Conservation (phyloP, 2,888 invertebrate species). For the Eupithecia subfuscata region DNA sequence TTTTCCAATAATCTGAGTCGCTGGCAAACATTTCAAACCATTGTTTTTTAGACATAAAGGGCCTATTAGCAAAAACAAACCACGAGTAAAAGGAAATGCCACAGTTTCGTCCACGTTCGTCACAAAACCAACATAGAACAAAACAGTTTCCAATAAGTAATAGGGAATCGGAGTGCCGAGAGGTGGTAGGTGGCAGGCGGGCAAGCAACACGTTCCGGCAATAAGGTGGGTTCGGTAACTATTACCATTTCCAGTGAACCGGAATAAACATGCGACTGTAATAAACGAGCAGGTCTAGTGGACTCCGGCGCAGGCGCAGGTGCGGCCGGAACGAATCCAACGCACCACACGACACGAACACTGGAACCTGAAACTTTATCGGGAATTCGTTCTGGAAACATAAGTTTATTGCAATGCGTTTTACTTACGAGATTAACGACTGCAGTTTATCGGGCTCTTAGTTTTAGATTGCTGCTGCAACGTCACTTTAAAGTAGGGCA, state of each 20-base stretch:
- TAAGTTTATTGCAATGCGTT: slow-evolving; percentile 27
- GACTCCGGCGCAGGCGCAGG: slow-evolving; percentile 35
- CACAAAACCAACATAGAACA: slow-evolving; percentile 37
- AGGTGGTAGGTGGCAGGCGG: slow-evolving; percentile 39
- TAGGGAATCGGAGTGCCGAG: slow-evolving; percentile 40
- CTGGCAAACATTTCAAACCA: slow-evolving; percentile 23
- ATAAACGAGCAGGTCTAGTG: slow-evolving; percentile 48
- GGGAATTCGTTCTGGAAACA: slow-evolving; percentile 33
- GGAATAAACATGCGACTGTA: slow-evolving; percentile 64
- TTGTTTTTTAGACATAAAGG: slow-evolving; percentile 26
- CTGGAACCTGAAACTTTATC: slow-evolving; percentile 35
- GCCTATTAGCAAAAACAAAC: slow-evolving; percentile 29
- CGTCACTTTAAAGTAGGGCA: background rate
- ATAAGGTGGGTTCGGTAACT: slow-evolving; percentile 58
- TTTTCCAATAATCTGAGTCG: slow-evolving; percentile 22
- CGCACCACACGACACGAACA: slow-evolving; percentile 35
- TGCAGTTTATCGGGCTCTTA: slow-evolving; percentile 5
- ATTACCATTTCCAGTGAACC: slow-evolving; percentile 72
- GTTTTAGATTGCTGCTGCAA: background rate
- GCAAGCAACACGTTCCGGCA: slow-evolving; percentile 57
- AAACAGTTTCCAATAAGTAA: slow-evolving; percentile 45
- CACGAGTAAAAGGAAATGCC: slow-evolving; percentile 41
- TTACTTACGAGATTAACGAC: background rate
- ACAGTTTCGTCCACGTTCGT: slow-evolving; percentile 33
- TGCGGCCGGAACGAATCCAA: slow-evolving; percentile 42